Evolutionary conservation across 2,888 invertebrate genomes (phyloP).

Genomic region (Gymnoscelis rufifasciata): DNA sequence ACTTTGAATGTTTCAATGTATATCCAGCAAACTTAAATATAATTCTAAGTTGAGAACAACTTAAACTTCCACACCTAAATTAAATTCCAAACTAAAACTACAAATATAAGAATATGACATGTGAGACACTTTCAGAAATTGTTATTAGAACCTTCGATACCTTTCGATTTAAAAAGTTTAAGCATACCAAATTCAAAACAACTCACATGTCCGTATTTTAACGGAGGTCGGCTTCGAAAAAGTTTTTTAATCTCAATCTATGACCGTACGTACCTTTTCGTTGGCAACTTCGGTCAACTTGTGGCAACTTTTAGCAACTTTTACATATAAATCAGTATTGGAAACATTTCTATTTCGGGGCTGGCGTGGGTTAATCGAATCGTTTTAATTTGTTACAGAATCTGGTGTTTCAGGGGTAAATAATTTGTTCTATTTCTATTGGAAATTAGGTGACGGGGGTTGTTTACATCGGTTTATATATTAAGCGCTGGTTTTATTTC

Average conservation of each 20-base stretch:
- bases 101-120: no score
- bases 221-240: conserved; percentile 37
- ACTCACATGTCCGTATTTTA: conserved; percentile 31
- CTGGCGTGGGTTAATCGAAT: conserved; percentile 2
- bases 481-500: no score
- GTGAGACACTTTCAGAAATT: no score
- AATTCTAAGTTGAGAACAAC: no score
- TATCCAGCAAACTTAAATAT: no score
- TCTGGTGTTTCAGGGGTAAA: background rate
- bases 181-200: background rate
- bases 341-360: conserved; percentile 6
- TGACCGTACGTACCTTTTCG: conserved; percentile 20
- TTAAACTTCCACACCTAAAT: no score
- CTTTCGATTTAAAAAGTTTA: no score
- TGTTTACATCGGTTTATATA: no score
- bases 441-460: no score
- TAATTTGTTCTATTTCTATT: background rate
- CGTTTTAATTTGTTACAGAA: conserved; percentile 7
- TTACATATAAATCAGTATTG: conserved; percentile 16
- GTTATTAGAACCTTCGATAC: no score
- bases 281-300: conserved; percentile 20
- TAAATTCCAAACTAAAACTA: no score
- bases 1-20: no score
- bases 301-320: conserved; percentile 18
- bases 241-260: conserved; percentile 67